Conservation (phyloP, 2,797 vertebrate species). For the Podargus strigoides region DNA sequence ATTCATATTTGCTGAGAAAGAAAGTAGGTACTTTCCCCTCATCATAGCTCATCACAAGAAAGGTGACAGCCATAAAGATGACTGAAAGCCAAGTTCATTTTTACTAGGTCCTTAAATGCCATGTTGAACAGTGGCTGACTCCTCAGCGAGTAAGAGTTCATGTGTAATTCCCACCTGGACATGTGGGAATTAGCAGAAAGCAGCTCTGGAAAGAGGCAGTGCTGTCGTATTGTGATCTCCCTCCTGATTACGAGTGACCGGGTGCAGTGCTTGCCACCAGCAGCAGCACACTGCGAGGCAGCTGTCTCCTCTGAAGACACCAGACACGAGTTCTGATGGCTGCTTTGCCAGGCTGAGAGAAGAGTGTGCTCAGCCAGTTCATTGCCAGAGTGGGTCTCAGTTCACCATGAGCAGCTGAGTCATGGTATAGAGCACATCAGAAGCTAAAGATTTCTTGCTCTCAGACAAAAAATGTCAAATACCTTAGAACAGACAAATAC, state of each 20-base stretch:
- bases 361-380: accelerated
- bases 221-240: not conserved
- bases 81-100: not conserved
- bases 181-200: not conserved
- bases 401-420: not conserved
- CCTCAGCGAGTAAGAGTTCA: accelerated
- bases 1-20: not conserved
- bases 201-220: not conserved
- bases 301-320: not conserved
- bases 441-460: not conserved
- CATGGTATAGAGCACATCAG: not conserved
- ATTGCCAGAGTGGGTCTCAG: not conserved
- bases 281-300: not conserved
- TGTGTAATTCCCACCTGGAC: not conserved
- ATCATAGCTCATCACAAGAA: not conserved
- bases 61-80: not conserved
- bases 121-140: not conserved
- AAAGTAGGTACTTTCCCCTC: not conserved
- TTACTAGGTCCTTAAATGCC: not conserved
- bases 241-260: not conserved
- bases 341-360: not conserved
- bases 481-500: not conserved
- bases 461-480: not conserved
- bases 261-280: not conserved
- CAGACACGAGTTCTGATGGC: not conserved